Conservation (phyloP, 2,113 vertebrate genomes). For the Apus apus region DNA sequence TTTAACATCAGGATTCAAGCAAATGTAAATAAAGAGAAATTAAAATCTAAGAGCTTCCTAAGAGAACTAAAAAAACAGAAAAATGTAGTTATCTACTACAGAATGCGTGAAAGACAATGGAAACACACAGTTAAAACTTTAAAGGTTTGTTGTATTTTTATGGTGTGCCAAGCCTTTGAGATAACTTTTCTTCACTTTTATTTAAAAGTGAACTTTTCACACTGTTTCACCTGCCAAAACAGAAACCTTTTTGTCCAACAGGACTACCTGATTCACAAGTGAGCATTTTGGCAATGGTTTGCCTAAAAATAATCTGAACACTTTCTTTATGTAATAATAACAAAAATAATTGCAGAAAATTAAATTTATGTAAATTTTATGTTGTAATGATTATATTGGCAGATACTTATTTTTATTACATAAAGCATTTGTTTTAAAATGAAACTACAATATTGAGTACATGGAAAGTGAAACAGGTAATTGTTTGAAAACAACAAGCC, state of each 20-base stretch:
- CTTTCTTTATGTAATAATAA: background rate
- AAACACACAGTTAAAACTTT: conserved; percentile 35
- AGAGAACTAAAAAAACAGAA: background rate
- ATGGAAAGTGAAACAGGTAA: conserved; percentile 78
- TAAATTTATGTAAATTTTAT: background rate
- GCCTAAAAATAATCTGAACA: background rate
- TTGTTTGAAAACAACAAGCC: conserved; percentile 57
- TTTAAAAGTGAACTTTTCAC: conserved; percentile 44
- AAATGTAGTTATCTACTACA: conserved; percentile 6
- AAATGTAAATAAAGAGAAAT: conserved; percentile 16
- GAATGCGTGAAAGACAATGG: conserved; percentile 45
- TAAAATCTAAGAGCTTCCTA: conserved; percentile 32
- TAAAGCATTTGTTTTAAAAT: conserved; percentile 6
- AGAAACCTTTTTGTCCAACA: background rate
- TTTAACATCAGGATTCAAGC: conserved; percentile 48
- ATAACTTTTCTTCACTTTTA: conserved; percentile 36
- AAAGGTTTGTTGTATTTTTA: conserved; percentile 35
- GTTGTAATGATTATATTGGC: background rate
- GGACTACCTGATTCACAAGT: background rate
- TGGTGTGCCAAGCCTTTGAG: conserved; percentile 35
- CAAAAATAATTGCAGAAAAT: background rate
- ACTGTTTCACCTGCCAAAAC: conserved; percentile 79
- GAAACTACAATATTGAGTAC: background rate
- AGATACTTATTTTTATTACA: background rate
- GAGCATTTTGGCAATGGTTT: background rate